Base-by-base conservation (phyloP, 1,140 invertebrate genomes). In the Bathynomus jamesi region DNA sequence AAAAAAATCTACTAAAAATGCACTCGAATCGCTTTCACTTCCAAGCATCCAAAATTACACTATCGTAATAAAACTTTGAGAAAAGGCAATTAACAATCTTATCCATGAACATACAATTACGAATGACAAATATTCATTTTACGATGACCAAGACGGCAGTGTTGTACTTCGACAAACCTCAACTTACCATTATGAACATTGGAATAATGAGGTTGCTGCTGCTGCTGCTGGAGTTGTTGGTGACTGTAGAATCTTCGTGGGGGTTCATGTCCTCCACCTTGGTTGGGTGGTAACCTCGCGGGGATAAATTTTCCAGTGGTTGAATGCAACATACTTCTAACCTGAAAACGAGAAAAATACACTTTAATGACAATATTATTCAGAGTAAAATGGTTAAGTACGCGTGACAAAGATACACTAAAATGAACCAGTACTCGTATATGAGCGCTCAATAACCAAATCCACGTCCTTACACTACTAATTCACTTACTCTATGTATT, bases 241-340 rank as follows among this genome's bases (percentile, higher is more conserved):
- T 78, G 82, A 78, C 79, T 81, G 78, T 78, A 81, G 70, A 76
- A 80, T 21, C 79, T 67, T 61, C 78, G 61, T 3, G 79, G 78
- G 29, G 77, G 79, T 30, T 81, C 79, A 25, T 78, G 76, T 65
- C 75, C 79, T 28, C 75, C 74, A 25, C 78, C 62, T 63, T 75
- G 72, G 30, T 68, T 74, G 27, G 73, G 40, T 28, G 76, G 72
- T 64, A 74, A 31, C 62, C 76, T 67, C 24, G 72, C 67, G 21
- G 72, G 70, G 10, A 67, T 65, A 28, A 77, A 66, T 65, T 77
- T 77, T 75, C 70, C 75, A 75, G 72, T 77, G 61, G 79, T 79
- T 21, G 78, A 79, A 66, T 82, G 82, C 46, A 83, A 78, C 78
- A 84, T 81, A 67, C 80, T 82, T 62, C 81, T 80, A 30, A 83